phyloP scores from a whole-genome alignment of 2,888 invertebrate species.

The Lumbricus terrestris region DNA sequence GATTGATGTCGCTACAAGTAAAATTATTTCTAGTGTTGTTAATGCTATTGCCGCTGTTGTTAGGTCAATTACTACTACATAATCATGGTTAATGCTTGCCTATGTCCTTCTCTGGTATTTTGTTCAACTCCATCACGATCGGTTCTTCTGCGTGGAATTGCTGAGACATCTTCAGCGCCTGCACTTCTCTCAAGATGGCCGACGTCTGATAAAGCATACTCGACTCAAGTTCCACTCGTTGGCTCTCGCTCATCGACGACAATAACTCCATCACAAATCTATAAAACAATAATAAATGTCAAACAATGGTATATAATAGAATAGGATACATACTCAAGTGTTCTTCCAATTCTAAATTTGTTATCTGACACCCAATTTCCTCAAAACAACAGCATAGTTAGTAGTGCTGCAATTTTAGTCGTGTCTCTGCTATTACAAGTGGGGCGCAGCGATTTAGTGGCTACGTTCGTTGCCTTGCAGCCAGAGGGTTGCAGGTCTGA shows the following conservation, averaged over 20 bases:
- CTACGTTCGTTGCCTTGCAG: too few relatives aligned
- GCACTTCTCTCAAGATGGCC: constrained; percentile 19
- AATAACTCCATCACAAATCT: constrained; percentile 20
- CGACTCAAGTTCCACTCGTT: constrained; percentile 20
- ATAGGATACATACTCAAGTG: not conserved
- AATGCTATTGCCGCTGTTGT: not conserved
- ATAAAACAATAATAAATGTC: constrained; percentile 7
- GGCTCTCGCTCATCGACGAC: constrained; percentile 23
- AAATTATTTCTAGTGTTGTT: too few relatives aligned
- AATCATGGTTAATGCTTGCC: constrained; percentile 37
- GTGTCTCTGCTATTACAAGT: too few relatives aligned
- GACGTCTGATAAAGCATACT: constrained; percentile 16
- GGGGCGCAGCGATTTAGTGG: too few relatives aligned
- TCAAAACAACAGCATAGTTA: too few relatives aligned
- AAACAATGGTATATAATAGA: not conserved
- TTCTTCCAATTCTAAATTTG: too few relatives aligned
- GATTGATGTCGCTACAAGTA: too few relatives aligned
- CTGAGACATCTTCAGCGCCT: constrained; percentile 15
- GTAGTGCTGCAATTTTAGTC: too few relatives aligned
- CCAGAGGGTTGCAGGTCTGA: too few relatives aligned
- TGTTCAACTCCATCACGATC: constrained; percentile 43
- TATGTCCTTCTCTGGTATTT: constrained; percentile 46
- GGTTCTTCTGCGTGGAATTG: constrained; percentile 22
- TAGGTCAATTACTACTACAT: not conserved
- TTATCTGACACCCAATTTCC: too few relatives aligned